phyloP scores from a whole-genome alignment of 2,888 invertebrate species.

The Automeris io region DNA sequence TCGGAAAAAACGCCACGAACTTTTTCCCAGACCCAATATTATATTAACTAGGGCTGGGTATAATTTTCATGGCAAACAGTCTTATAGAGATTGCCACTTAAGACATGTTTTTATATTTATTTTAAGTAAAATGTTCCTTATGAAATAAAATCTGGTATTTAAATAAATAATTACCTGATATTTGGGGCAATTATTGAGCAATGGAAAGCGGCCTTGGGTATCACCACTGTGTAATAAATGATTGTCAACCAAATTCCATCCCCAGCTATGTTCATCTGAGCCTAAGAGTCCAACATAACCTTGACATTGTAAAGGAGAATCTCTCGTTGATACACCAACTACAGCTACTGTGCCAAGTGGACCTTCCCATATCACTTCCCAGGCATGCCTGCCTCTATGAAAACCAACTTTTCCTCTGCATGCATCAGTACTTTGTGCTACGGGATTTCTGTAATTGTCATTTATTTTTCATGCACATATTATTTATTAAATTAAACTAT shows the following conservation, averaged over 20 bases:
- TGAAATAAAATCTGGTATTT: too few species aligned
- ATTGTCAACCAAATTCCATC: constrained; percentile 99
- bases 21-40: too few species aligned
- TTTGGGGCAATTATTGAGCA: constrained; percentile 96
- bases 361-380: constrained; percentile 99
- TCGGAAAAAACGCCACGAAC: too few species aligned
- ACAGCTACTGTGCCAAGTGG: constrained; percentile 99
- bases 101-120: not conserved
- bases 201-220: constrained; percentile 94
- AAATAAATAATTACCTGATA: too few species aligned
- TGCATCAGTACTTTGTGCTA: constrained; percentile 98
- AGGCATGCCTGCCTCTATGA: constrained; percentile 93
- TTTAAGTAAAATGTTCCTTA: too few species aligned
- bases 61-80: too few species aligned
- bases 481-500: too few species aligned
- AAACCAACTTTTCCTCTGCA: constrained; percentile 94
- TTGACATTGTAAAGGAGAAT: constrained; percentile 94
- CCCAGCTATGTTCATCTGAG: constrained; percentile 98
- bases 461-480: too few species aligned
- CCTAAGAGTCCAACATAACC: constrained; percentile 97
- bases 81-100: not conserved
- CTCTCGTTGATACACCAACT: constrained; percentile 95
- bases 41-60: too few species aligned
- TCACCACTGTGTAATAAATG: constrained; percentile 97
- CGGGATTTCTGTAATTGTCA: constrained; percentile 87